Percentiles rank a stretch among this genome's conserved stretches.
Conservation (phyloP, 2,113 vertebrate species). For the Syrmaticus mikado region DNA sequence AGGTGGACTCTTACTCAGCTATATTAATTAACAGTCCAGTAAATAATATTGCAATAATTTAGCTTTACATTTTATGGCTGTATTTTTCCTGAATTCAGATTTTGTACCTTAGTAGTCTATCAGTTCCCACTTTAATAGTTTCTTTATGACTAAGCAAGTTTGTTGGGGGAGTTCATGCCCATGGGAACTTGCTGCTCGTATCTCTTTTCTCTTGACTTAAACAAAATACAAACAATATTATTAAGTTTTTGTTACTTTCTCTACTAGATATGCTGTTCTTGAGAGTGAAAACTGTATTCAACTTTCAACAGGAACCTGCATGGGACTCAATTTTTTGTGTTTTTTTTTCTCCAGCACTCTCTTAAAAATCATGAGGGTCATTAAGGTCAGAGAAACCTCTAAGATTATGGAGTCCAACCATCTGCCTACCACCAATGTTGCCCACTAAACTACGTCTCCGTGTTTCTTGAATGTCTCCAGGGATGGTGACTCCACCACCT, state of each 20-base stretch:
- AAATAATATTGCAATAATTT: background rate
- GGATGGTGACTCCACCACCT: too few species aligned
- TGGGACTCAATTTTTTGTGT: background rate
- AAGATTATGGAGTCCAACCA: too few species aligned
- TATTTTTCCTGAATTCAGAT: background rate
- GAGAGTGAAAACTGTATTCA: background rate
- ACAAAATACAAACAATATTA: background rate
- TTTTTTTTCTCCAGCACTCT: background rate
- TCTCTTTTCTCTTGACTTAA: background rate
- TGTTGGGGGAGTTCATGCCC: accelerated
- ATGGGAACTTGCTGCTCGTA: background rate
- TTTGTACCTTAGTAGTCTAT: background rate
- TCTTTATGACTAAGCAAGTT: background rate
- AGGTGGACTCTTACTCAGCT: background rate
- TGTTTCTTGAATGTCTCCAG: too few species aligned
- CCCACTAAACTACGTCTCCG: too few species aligned
- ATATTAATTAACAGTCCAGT: background rate
- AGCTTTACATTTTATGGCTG: background rate
- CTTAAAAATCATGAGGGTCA: background rate
- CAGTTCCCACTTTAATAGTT: background rate
- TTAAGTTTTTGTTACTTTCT: background rate
- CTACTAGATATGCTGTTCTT: background rate
- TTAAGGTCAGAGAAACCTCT: too few species aligned
- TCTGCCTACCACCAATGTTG: too few species aligned
- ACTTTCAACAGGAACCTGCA: background rate